These are phyloP conservation scores for Chionodraco myersi DNA, from an alignment of 2,113 vertebrate genomes.

Conservation along the genomic window DNA sequence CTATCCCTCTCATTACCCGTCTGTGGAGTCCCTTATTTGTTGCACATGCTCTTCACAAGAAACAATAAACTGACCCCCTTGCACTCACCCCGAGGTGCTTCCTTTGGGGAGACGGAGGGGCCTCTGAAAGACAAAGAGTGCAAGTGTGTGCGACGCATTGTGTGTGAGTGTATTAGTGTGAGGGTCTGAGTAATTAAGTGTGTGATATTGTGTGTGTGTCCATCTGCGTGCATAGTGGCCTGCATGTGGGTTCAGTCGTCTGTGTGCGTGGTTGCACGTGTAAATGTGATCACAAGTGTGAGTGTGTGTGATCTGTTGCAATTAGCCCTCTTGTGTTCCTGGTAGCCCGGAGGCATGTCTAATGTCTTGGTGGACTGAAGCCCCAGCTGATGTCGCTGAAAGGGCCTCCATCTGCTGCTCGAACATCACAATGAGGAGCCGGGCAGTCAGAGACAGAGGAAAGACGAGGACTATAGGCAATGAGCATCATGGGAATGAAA, in stretches of 20 bases:
- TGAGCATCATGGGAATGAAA: conserved; percentile 50
- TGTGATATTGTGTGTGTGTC: conserved; percentile 49
- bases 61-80: conserved; percentile 80
- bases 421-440: conserved; percentile 67
- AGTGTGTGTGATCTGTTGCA: conserved; percentile 74
- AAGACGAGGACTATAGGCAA: conserved; percentile 39
- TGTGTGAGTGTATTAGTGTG: conserved; percentile 65
- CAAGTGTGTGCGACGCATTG: conserved; percentile 70
- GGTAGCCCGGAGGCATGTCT: conserved; percentile 75
- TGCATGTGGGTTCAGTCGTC: conserved; percentile 27
- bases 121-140: conserved; percentile 67
- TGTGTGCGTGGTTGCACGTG: conserved; percentile 58
- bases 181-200: conserved; percentile 73
- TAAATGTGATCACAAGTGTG: conserved; percentile 71
- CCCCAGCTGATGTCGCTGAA: conserved; percentile 74
- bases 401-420: conserved; percentile 75
- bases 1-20: conserved; percentile 65
- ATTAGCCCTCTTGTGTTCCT: conserved; percentile 72
- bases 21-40: conserved; percentile 71
- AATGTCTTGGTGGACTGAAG: conserved; percentile 70
- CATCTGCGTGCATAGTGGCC: conserved; percentile 32
- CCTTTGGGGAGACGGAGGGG: conserved; percentile 63
- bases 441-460: conserved; percentile 60
- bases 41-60: conserved; percentile 74
- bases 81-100: conserved; percentile 75